These are phyloP conservation scores for Anadara kagoshimensis DNA, from an alignment of 1,140 invertebrate species.

Conservation along the genomic window DNA sequence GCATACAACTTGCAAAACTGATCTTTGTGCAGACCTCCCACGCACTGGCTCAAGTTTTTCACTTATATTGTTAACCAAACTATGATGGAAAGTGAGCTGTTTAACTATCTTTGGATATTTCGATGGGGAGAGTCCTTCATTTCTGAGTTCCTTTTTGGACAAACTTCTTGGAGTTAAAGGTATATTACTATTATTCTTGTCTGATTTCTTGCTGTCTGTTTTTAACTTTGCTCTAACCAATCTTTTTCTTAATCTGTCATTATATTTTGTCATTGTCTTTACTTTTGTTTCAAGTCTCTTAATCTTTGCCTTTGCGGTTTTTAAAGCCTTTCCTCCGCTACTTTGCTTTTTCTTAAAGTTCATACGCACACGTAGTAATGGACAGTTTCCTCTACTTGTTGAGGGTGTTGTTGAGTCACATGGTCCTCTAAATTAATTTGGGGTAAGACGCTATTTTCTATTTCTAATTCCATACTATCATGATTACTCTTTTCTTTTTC, in stretches of 20 bases:
- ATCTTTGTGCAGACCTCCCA: constrained; percentile 4
- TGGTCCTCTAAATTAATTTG: not conserved
- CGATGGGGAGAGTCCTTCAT: not conserved
- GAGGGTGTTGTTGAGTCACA: not conserved
- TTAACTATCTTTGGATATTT: not conserved
- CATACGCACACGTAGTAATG: not conserved
- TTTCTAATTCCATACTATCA: not conserved
- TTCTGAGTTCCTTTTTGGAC: not conserved
- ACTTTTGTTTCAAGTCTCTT: constrained; percentile 6
- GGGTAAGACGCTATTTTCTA: not conserved
- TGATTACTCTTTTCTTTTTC: not conserved
- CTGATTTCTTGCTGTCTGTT: not conserved
- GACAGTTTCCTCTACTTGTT: not conserved
- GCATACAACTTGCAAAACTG: not conserved
- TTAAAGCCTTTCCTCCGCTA: not conserved
- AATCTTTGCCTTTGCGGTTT: constrained; percentile 1
- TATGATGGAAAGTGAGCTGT: not conserved
- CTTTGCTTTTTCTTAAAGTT: not conserved
- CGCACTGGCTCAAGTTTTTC: not conserved
- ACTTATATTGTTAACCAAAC: not conserved
- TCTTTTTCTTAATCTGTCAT: constrained; percentile 13
- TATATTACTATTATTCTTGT: not conserved
- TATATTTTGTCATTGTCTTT: not conserved
- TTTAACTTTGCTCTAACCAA: constrained; percentile 4
- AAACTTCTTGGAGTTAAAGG: not conserved